Evolutionary conservation across 2,113 vertebrate species (phyloP).

Genomic region (Corythoichthys haematopterus): DNA sequence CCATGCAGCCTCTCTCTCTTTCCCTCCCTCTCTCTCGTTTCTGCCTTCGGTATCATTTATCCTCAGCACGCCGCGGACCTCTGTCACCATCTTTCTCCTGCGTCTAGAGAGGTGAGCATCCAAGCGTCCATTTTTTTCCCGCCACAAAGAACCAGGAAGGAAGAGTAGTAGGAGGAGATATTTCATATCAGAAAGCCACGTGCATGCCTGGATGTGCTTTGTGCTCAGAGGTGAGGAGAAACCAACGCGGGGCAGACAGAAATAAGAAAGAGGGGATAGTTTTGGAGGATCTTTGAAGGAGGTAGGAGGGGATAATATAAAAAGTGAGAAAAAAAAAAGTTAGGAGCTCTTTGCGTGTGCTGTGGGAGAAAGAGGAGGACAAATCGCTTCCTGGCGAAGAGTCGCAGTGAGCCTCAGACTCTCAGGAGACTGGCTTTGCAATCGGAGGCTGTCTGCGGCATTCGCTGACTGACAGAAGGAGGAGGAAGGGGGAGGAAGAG

Average conservation of each 20-base stretch:
- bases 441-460: conserved; percentile 39
- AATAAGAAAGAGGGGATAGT: conserved; percentile 35
- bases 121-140: conserved; percentile 27
- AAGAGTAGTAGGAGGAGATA: conserved; percentile 33
- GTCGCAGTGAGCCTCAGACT: conserved; percentile 30
- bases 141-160: conserved; percentile 29
- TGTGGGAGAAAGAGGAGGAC: conserved; percentile 24
- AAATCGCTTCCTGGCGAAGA: conserved; percentile 36
- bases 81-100: conserved; percentile 39
- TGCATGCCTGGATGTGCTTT: conserved; percentile 50
- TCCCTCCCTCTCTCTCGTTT: conserved; percentile 46
- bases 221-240: conserved; percentile 39
- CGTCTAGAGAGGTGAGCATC: conserved; percentile 36
- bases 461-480: conserved; percentile 26
- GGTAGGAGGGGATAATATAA: conserved; percentile 48
- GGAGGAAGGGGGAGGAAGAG: conserved; percentile 19
- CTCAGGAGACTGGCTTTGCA: conserved; percentile 40
- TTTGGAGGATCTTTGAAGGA: conserved; percentile 33
- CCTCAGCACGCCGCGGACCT: conserved; percentile 41
- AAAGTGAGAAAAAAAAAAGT: conserved; percentile 49
- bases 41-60: conserved; percentile 55
- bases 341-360: neutral
- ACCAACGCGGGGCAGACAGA: conserved; percentile 29
- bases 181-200: conserved; percentile 35
- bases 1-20: conserved; percentile 39